Evolutionary conservation across 2,797 vertebrate genomes (phyloP).

Genomic region (Cyclopterus lumpus): DNA sequence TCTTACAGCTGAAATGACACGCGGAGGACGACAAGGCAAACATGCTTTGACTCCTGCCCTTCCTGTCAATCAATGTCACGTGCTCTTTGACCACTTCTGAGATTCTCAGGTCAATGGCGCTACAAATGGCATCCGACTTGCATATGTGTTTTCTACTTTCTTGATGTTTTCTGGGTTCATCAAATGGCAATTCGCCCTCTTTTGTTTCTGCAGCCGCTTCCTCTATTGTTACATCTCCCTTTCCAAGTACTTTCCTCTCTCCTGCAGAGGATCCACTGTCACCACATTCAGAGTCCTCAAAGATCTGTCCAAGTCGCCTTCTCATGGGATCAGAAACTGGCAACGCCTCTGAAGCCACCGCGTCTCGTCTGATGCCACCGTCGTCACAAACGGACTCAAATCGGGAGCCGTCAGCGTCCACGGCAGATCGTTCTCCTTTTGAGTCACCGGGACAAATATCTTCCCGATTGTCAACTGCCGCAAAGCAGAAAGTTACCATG

Average conservation of each 20-base stretch:
- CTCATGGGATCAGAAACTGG: conserved; percentile 33
- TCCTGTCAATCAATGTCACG: conserved; percentile 46
- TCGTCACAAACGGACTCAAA: conserved; percentile 36
- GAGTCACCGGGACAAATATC: conserved; percentile 49
- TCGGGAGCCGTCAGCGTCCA: conserved; percentile 32
- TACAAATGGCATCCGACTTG: conserved; percentile 73
- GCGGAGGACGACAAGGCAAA: conserved; percentile 33
- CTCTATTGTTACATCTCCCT: conserved; percentile 17
- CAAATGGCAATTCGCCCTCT: neutral
- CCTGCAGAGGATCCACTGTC: conserved; percentile 13
- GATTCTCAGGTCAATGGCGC: conserved; percentile 82
- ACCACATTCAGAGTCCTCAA: conserved; percentile 13
- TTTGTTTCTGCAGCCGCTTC: conserved; percentile 13
- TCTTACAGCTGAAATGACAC: conserved; percentile 29
- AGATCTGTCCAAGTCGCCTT: conserved; percentile 27
- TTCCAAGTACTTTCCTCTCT: conserved; percentile 18
- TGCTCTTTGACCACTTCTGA: conserved; percentile 83
- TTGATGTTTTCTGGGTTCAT: conserved; percentile 23
- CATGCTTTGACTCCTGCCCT: conserved; percentile 50
- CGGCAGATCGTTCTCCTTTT: conserved; percentile 40
- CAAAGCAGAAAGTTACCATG: conserved; percentile 45
- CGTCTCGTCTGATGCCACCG: conserved; percentile 25
- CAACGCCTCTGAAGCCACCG: conserved; percentile 3
- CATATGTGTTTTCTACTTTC: conserved; percentile 42
- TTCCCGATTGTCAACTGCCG: conserved; percentile 39